These are phyloP conservation scores for Bufo bufo DNA, from an alignment of 2,113 vertebrate species.

Conservation along the genomic window DNA sequence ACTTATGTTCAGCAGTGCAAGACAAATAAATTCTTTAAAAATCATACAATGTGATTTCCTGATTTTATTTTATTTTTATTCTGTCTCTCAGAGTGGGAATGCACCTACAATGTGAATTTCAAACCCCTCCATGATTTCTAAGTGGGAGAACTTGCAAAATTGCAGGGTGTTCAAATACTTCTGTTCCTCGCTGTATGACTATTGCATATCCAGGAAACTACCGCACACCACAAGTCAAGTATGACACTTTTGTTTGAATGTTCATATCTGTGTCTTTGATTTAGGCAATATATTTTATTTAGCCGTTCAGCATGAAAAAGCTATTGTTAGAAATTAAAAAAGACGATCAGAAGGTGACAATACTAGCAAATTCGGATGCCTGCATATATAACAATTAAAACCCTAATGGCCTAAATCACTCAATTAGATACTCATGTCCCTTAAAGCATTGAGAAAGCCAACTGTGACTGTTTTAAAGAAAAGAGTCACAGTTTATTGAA, in stretches of 20 bases:
- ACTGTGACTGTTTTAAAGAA: slow-evolving; percentile 33
- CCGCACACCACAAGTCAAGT: neutral
- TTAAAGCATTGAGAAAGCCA: slow-evolving; percentile 26
- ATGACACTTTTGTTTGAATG: neutral
- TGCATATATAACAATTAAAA: slow-evolving; percentile 53
- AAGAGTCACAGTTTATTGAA: slow-evolving; percentile 42
- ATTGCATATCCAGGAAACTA: neutral
- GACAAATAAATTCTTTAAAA: no score
- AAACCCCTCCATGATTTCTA: no score
- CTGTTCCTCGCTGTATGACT: neutral
- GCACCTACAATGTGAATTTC: no score
- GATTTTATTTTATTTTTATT: no score
- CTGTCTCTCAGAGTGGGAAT: no score
- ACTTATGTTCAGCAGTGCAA: no score
- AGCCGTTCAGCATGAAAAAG: slow-evolving; percentile 13
- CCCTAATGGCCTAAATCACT: slow-evolving; percentile 36
- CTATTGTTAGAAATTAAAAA: slow-evolving; percentile 19
- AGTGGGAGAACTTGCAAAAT: no score
- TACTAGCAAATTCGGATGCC: slow-evolving; percentile 14
- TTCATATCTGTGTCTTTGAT: neutral
- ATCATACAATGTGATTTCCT: no score
- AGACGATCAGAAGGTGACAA: slow-evolving; percentile 18
- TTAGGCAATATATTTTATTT: slow-evolving; percentile 1
- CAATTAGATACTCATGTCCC: slow-evolving; percentile 36
- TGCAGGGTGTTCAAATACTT: no score